A percentile compares a stretch with the other conserved stretches of the same genome.
These are phyloP conservation scores for Circaetus gallicus DNA, from an alignment of 2,113 vertebrate genomes.

Conservation along the genomic window DNA sequence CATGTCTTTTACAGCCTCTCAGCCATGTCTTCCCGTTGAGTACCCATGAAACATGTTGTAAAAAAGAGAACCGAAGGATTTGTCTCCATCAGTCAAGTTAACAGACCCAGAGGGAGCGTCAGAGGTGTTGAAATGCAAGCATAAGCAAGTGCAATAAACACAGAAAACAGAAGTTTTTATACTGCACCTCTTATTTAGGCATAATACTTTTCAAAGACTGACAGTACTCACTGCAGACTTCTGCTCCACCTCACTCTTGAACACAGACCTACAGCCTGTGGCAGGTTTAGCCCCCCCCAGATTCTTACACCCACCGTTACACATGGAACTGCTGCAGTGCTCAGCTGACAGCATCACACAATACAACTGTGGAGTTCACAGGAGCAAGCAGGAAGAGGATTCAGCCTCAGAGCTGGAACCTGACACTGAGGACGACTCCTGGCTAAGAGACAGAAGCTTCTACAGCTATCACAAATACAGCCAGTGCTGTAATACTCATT, in stretches of 20 bases:
- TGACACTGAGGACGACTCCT: not conserved
- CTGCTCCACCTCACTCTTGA: not conserved
- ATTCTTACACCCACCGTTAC: accelerated
- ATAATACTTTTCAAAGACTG: not conserved
- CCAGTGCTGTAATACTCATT: not conserved
- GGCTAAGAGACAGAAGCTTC: not conserved
- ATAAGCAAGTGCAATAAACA: not conserved
- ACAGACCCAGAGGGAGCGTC: accelerated
- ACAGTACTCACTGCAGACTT: not conserved
- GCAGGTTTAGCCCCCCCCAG: not conserved
- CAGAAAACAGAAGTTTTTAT: not conserved
- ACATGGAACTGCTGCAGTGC: not conserved
- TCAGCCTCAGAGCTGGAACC: not conserved
- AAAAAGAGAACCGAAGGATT: not conserved
- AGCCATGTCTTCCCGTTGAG: not conserved
- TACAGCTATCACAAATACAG: not conserved
- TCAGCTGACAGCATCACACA: not conserved
- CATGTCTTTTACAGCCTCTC: not conserved
- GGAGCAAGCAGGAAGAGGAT: not conserved
- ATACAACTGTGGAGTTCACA: accelerated
- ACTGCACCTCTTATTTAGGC: not conserved
- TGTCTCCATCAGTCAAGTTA: not conserved
- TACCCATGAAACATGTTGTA: not conserved
- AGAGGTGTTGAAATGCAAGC: not conserved
- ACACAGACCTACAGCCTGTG: not conserved